A percentile compares a stretch with the other conserved stretches of the same genome.
Evolutionary conservation across 2,888 invertebrate genomes (phyloP).

Genomic region (Cheiracanthium punctorium): DNA sequence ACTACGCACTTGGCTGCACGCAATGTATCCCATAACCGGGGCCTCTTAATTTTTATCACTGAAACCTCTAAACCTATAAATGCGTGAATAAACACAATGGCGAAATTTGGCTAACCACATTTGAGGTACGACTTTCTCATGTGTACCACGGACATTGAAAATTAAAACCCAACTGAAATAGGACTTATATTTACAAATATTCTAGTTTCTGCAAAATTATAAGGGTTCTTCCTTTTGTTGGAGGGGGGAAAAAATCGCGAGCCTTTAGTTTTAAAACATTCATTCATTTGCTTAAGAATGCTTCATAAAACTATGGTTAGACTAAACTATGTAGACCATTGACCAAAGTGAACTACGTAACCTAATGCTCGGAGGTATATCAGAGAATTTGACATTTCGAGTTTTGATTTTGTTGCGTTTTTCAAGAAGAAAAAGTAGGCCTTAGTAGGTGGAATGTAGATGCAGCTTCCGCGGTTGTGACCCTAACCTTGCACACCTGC

Average conservation of each 20-base stretch:
- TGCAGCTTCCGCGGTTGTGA: constrained; percentile 40
- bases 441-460: constrained; percentile 27
- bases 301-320: too few relatives aligned
- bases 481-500: constrained; percentile 59
- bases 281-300: too few relatives aligned
- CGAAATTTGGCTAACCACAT: neutral
- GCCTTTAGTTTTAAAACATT: too few relatives aligned
- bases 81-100: neutral
- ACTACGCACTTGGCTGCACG: constrained; percentile 58
- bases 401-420: constrained; percentile 1
- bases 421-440: constrained; percentile 32
- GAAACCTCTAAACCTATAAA: neutral
- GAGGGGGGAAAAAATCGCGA: too few relatives aligned
- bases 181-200: too few relatives aligned
- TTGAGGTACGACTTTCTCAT: too few relatives aligned
- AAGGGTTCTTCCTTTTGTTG: too few relatives aligned
- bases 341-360: constrained; percentile 1
- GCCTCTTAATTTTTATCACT: neutral
- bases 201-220: too few relatives aligned
- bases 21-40: neutral
- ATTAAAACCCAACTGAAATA: too few relatives aligned
- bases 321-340: neutral
- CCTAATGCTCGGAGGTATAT: constrained; percentile 22
- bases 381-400: constrained; percentile 14
- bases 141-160: too few relatives aligned